Conservation (phyloP, 2,113 vertebrate species). For the Elephantulus edwardii region DNA sequence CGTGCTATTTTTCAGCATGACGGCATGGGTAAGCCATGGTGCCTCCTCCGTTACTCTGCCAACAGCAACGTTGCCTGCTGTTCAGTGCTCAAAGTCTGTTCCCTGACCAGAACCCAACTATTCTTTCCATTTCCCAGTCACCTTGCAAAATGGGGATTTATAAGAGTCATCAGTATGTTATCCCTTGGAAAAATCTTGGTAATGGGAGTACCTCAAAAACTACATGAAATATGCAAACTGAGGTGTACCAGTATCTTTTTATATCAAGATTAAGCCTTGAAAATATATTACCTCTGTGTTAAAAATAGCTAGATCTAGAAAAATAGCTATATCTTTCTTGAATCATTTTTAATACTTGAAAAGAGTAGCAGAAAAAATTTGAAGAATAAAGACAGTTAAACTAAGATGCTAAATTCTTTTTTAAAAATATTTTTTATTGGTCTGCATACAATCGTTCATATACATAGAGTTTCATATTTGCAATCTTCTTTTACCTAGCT, state of each 20-base stretch:
- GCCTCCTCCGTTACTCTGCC: constrained; percentile 76
- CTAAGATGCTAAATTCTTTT: background rate
- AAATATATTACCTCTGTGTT: background rate
- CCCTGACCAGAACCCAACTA: background rate
- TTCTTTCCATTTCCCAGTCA: constrained; percentile 59
- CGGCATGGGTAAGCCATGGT: constrained; percentile 74
- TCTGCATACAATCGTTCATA: no score
- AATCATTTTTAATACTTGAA: background rate
- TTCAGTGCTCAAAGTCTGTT: constrained; percentile 71
- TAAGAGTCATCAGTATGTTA: background rate
- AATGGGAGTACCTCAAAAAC: background rate
- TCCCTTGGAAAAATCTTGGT: background rate
- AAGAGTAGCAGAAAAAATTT: background rate
- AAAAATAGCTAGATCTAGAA: no score
- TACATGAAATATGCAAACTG: background rate
- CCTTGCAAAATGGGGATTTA: constrained; percentile 57
- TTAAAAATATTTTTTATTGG: no score
- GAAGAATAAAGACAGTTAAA: background rate
- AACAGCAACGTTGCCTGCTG: constrained; percentile 79
- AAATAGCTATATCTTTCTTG: background rate
- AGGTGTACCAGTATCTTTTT: background rate
- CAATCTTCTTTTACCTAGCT: background rate
- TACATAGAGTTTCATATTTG: no score
- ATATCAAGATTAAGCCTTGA: background rate
- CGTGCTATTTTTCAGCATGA: constrained; percentile 82